Evolutionary conservation across 2,113 vertebrate species (phyloP).

Genomic region (Geococcyx californianus): DNA sequence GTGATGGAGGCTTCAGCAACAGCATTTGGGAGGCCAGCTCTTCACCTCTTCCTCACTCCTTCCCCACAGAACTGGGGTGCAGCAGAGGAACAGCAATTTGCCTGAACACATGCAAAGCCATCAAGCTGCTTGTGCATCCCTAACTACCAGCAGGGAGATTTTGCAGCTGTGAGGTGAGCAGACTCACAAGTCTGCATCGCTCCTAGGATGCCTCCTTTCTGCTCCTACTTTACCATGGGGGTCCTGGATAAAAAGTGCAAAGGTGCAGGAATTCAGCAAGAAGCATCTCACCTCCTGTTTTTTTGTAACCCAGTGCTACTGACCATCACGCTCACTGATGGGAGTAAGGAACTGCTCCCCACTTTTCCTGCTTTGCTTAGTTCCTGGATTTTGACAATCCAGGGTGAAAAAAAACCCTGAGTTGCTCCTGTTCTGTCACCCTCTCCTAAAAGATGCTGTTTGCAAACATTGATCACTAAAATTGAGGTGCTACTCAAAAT

Average conservation of each 20-base stretch:
- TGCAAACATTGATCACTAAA: not conserved
- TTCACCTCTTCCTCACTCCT: not conserved
- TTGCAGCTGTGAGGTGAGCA: not conserved
- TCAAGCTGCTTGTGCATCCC: not conserved
- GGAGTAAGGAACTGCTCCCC: not conserved
- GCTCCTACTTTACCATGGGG: not conserved
- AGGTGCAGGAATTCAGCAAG: not conserved
- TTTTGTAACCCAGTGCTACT: not conserved
- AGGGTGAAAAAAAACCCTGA: not conserved
- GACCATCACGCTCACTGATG: not conserved
- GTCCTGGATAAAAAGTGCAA: not conserved
- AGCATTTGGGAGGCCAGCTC: accelerated
- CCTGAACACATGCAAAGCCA: not conserved
- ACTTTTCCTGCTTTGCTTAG: not conserved
- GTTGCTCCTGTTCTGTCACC: not conserved
- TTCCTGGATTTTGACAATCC: not conserved
- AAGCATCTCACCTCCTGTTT: not conserved
- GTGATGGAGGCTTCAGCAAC: not conserved
- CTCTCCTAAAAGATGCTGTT: not conserved
- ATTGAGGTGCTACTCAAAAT: not conserved
- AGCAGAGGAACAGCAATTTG: not conserved
- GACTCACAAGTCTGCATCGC: accelerated
- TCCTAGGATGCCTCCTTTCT: not conserved
- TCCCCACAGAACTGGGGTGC: accelerated
- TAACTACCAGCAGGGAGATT: not conserved